Evolutionary conservation across 2,113 vertebrate genomes (phyloP), one percentile per base, ranked within the genome.

Genomic region (Entomyzon cyanotis): DNA sequence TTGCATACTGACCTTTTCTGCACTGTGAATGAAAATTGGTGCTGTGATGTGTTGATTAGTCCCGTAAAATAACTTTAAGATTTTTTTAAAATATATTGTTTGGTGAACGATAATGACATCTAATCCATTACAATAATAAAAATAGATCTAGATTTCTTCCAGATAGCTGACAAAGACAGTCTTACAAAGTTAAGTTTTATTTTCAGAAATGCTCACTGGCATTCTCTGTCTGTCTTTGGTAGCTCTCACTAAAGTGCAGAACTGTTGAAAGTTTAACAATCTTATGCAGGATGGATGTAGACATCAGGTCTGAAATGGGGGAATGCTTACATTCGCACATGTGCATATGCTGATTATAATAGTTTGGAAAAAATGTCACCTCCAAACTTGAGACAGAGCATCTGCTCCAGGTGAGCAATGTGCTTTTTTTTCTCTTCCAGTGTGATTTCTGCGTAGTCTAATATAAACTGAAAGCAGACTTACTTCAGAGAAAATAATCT

Each of bases 1-100:
- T 96, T 96, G 50, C 91, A 89, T 89, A 31, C 15, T 95, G 94
- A 95, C 94, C 96, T 97, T 96, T 97, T 92, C 82, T 77, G 50
- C 3, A 3, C 76, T 67, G 33, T 76, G 71, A 70, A 58, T 69
- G 55, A 84, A 95, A 89, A 77, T 55, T 68, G 30, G 35, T 93
- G 31, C 87, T 84, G 21, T 92, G 74, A 49, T 90, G 28, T 71
- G 50, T 89, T 92, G 56, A 89, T 84, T 94, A 82, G 71, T 63
- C 62, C 55, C 0, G 0, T 83, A 77, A 91, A 95, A 83, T 59
- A 94, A 73, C 5, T 67, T 85, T 58, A 79, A 62, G 35, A 46
- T 41, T 85, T 75, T 5, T 60, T 75, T 93, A 79, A 84, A 82
- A 69, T 71, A 30, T 50, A 44, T 74, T 86, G 39, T 84, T 95